phyloP scores from a whole-genome alignment of 1,140 invertebrate species.

The Drosophila kikkawai region DNA sequence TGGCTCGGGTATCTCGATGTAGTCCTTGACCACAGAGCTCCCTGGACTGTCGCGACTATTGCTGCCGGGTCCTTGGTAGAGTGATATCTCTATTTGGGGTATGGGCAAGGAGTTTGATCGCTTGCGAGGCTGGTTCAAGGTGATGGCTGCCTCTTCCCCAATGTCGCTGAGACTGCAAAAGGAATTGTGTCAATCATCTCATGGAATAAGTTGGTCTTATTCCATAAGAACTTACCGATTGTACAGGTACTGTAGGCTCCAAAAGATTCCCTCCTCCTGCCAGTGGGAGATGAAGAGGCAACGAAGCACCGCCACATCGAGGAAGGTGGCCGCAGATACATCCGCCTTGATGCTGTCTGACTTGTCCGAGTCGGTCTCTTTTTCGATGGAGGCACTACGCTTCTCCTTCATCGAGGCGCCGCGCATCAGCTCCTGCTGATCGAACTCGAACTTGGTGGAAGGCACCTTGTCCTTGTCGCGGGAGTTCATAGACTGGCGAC shows the following conservation, averaged over 20 bases:
- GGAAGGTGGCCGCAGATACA: conserved; percentile 95
- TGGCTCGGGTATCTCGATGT: conserved; percentile 90
- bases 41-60: conserved; percentile 87
- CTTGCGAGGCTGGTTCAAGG: conserved; percentile 90
- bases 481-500: conserved; percentile 80
- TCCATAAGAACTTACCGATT: conserved; percentile 87
- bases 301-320: conserved; percentile 97
- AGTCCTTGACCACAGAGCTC: conserved; percentile 88
- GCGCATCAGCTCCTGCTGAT: conserved; percentile 79
- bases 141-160: conserved; percentile 90
- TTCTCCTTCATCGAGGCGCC: conserved; percentile 85
- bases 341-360: conserved; percentile 86
- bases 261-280: conserved; percentile 98
- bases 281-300: conserved; percentile 99
- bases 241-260: conserved; percentile 97
- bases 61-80: conserved; percentile 91
- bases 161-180: conserved; percentile 90
- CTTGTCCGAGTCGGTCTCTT: conserved; percentile 85
- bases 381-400: conserved; percentile 87
- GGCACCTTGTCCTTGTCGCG: conserved; percentile 77
- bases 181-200: conserved; percentile 20
- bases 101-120: conserved; percentile 97
- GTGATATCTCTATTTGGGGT: conserved; percentile 95
- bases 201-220: background rate
- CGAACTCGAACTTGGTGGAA: conserved; percentile 83